These are phyloP conservation scores for Muraenolepis orangiensis DNA, from an alignment of 2,797 vertebrate genomes.

Conservation along the genomic window DNA sequence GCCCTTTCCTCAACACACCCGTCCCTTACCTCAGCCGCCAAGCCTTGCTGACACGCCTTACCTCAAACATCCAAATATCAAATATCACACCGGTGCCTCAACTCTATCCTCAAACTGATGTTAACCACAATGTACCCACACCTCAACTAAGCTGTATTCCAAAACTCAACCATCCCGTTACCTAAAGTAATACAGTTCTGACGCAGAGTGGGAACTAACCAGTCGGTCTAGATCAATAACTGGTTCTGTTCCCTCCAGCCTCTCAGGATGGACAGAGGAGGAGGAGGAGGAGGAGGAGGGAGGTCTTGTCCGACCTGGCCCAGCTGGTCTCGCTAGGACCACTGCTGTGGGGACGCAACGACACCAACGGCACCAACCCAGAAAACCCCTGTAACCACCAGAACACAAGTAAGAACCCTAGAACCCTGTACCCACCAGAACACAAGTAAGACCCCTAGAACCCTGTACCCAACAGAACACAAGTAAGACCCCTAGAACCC, in stretches of 20 bases:
- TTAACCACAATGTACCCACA: not conserved
- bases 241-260: slow-evolving; percentile 34
- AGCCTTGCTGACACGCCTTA: not conserved
- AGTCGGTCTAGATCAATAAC: not conserved
- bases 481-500: no score
- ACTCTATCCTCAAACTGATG: not conserved
- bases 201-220: not conserved
- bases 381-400: slow-evolving; percentile 14
- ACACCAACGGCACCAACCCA: slow-evolving; percentile 30
- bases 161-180: not conserved
- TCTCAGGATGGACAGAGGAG: slow-evolving; percentile 42
- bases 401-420: slow-evolving; percentile 28
- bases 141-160: not conserved
- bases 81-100: no score
- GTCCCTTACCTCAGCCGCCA: not conserved
- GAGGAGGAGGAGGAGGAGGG: slow-evolving; percentile 52
- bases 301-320: slow-evolving; percentile 2
- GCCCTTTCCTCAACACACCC: not conserved
- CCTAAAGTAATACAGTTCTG: not conserved
- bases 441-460: not conserved
- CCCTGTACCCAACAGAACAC: no score
- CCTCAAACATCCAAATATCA: not conserved
- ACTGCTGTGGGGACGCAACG: slow-evolving; percentile 42
- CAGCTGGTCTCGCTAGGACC: slow-evolving; percentile 61
- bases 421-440: no score